These are phyloP conservation scores for Aramus guarauna DNA, from an alignment of 2,113 vertebrate species.

Conservation along the genomic window DNA sequence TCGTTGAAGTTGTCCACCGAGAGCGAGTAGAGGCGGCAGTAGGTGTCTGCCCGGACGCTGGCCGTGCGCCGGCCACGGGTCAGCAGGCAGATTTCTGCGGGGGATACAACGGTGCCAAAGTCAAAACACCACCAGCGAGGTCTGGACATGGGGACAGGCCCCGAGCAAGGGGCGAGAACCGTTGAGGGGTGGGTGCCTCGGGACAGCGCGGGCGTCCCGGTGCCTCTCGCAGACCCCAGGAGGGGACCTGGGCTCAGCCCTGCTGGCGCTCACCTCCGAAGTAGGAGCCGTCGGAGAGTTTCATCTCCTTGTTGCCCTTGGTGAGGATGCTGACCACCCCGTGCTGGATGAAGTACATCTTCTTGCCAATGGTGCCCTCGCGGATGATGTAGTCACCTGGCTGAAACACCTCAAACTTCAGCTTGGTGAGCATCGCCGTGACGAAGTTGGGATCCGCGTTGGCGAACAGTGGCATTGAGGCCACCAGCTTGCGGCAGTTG, in stretches of 20 bases:
- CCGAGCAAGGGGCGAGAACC: neutral
- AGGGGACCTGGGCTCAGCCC: neutral
- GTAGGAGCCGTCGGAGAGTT: constrained; percentile 93
- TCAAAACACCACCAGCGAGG: accelerated
- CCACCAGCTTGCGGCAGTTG: constrained; percentile 97
- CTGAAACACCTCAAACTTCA: constrained; percentile 97
- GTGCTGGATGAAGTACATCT: constrained; percentile 99
- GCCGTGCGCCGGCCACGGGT: constrained; percentile 93
- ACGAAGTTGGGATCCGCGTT: constrained; percentile 98
- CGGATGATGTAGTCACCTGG: constrained; percentile 92
- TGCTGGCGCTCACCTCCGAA: constrained; percentile 83
- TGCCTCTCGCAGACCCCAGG: accelerated
- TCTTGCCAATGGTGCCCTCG: constrained; percentile 95
- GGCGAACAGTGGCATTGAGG: constrained; percentile 96
- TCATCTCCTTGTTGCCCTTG: constrained; percentile 94
- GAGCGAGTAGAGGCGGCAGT: constrained; percentile 88
- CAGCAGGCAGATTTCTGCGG: constrained; percentile 92
- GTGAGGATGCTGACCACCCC: constrained; percentile 92
- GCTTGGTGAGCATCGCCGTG: constrained; percentile 96
- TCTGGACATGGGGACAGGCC: neutral
- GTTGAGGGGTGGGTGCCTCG: accelerated
- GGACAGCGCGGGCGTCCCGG: accelerated
- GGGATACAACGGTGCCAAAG: neutral
- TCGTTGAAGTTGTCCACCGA: constrained; percentile 96
- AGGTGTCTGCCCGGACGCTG: constrained; percentile 92